These are phyloP conservation scores for Turritopsis rubra DNA, from an alignment of 30 jellyfish, hydroid and myxozoan genomes.

Conservation along the genomic window DNA sequence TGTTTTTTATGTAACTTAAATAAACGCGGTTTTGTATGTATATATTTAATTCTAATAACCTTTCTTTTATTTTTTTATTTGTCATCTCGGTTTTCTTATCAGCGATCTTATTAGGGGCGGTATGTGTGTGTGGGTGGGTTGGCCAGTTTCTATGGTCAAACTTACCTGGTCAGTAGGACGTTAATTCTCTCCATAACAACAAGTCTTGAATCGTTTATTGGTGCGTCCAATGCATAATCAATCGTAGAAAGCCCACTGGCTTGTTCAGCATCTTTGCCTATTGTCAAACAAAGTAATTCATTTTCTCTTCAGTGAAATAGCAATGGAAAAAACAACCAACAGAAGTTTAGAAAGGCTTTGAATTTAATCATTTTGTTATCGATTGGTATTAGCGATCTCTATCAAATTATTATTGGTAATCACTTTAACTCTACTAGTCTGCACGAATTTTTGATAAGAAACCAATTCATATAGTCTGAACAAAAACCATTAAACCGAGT, in stretches of 20 bases:
- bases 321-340: background rate
- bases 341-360: background rate
- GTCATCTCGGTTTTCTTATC: background rate
- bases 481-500: background rate
- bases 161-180: constrained; percentile 72
- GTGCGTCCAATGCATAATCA: constrained; percentile 46
- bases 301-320: background rate
- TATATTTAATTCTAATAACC: background rate
- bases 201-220: constrained; percentile 75
- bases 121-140: background rate
- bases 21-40: background rate
- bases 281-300: background rate
- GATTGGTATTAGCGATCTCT: background rate
- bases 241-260: constrained; percentile 51
- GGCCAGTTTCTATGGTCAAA: background rate
- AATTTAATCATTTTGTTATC: background rate
- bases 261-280: constrained; percentile 94
- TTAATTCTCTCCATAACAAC: constrained; percentile 94
- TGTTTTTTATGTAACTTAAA: too few species aligned
- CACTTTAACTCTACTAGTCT: background rate
- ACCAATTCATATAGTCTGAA: background rate
- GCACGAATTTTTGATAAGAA: background rate
- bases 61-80: background rate
- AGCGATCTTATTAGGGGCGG: background rate
- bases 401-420: background rate